These are phyloP conservation scores for Rhynchomys soricoides DNA, from an alignment of 2,113 vertebrate species.

Conservation along the genomic window DNA sequence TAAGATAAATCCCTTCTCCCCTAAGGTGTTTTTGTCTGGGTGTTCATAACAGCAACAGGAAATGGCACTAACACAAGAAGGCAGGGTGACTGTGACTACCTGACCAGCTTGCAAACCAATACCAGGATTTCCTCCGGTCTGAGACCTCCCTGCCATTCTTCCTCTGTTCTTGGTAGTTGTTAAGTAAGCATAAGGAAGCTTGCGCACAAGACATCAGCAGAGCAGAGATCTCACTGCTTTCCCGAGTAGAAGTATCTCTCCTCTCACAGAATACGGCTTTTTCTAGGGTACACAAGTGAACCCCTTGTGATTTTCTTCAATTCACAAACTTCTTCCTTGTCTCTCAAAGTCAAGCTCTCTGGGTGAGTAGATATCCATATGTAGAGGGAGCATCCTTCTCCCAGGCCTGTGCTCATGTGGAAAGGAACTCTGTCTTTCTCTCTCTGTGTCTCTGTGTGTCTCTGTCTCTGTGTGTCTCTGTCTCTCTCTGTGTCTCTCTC, in stretches of 20 bases:
- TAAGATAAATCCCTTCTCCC: not conserved
- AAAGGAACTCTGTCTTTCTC: not conserved
- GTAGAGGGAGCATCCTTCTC: not conserved
- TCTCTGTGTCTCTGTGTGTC: not conserved
- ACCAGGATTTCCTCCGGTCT: not conserved
- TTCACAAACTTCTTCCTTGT: not conserved
- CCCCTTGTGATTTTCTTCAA: not conserved
- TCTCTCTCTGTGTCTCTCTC: no score
- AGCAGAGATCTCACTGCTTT: not conserved
- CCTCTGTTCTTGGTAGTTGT: not conserved
- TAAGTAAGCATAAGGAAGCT: not conserved
- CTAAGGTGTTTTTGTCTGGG: not conserved
- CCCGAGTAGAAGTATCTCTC: not conserved
- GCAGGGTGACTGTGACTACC: not conserved
- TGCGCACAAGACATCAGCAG: not conserved
- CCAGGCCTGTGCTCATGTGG: not conserved
- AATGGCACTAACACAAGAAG: not conserved
- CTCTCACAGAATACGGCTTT: not conserved
- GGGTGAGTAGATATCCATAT: not conserved
- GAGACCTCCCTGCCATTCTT: not conserved
- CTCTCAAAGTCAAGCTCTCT: not conserved
- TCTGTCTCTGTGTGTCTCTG: not conserved
- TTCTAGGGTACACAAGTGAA: not conserved
- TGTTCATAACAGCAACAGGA: not conserved
- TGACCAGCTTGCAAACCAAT: not conserved